phyloP scores from a whole-genome alignment of 2,888 invertebrate species.

The Drosophila fungiperda region DNA sequence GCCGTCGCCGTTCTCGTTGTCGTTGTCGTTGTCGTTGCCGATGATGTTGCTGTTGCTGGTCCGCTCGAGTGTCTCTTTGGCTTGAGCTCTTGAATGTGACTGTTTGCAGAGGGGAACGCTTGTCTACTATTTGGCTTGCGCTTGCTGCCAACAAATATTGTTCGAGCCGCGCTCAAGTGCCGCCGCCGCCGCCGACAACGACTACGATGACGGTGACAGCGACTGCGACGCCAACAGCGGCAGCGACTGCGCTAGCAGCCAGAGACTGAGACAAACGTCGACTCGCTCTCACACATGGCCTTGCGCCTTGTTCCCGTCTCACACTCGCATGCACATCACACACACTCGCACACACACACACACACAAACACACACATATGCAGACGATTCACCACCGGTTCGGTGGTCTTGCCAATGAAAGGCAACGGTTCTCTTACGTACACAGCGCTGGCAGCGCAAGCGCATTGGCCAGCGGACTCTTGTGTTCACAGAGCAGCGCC shows the following conservation, averaged over 20 bases:
- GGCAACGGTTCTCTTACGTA: constrained; percentile 78
- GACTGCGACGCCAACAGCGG: constrained; percentile 23
- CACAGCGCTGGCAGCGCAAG: constrained; percentile 76
- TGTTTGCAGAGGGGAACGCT: constrained; percentile 86
- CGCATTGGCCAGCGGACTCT: constrained; percentile 79
- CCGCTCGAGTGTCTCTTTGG: constrained; percentile 85
- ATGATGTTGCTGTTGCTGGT: constrained; percentile 69
- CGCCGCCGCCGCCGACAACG: constrained; percentile 45
- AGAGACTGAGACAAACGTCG: constrained; percentile 44
- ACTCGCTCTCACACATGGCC: constrained; percentile 64
- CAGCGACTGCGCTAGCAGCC: constrained; percentile 29
- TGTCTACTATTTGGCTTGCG: constrained; percentile 86
- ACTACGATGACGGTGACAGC: constrained; percentile 46
- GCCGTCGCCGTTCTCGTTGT: constrained; percentile 17
- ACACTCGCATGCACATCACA: constrained; percentile 43
- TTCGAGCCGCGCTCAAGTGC: constrained; percentile 85
- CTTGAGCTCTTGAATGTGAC: constrained; percentile 86
- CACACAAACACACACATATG: constrained; percentile 13
- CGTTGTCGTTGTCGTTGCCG: constrained; percentile 41
- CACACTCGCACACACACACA: constrained; percentile 22
- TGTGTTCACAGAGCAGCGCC: constrained; percentile 73
- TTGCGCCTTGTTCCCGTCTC: constrained; percentile 41
- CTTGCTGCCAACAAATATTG: constrained; percentile 85
- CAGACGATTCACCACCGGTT: constrained; percentile 51
- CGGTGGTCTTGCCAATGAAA: constrained; percentile 68